phyloP scores from a whole-genome alignment of 2,888 invertebrate genomes.

The Chrysina gloriosa region DNA sequence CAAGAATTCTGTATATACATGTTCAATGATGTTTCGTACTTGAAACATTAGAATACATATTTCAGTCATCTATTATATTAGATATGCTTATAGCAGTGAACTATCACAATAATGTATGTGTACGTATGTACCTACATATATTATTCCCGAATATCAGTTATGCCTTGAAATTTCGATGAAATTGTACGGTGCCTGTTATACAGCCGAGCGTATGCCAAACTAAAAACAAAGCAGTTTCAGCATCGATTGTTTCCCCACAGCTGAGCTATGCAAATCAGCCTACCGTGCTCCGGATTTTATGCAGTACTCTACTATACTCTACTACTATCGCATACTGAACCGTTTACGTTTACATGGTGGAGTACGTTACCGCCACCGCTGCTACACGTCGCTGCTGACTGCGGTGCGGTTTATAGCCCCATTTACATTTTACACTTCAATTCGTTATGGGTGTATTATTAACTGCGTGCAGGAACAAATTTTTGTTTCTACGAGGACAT shows the following conservation, averaged over 20 bases:
- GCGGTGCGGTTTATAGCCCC: constrained; percentile 31
- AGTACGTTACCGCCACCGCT: constrained; percentile 20
- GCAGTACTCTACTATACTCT: constrained; percentile 53
- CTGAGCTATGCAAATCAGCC: constrained; percentile 67
- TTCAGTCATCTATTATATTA: background rate
- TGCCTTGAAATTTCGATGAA: constrained; percentile 10
- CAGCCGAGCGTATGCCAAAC: constrained; percentile 42
- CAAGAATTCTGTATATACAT: too few relatives aligned
- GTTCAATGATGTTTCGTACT: too few relatives aligned
- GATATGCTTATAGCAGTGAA: background rate
- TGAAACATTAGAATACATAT: too few relatives aligned
- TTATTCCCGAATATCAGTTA: constrained; percentile 19
- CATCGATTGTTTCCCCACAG: constrained; percentile 64
- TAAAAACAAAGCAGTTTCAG: constrained; percentile 44
- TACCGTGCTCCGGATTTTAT: constrained; percentile 66
- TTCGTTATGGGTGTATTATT: constrained; percentile 17
- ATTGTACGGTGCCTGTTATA: constrained; percentile 21
- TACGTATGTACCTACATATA: background rate
- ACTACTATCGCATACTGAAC: constrained; percentile 33
- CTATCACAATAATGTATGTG: constrained; percentile 7
- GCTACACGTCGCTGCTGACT: constrained; percentile 28
- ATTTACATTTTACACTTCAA: constrained; percentile 40
- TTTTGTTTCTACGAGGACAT: too few relatives aligned
- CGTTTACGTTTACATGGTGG: constrained; percentile 36
- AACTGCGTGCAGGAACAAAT: too few relatives aligned